Evolutionary conservation across 2,113 vertebrate genomes (phyloP).

Genomic region (Zosterops japonicus): DNA sequence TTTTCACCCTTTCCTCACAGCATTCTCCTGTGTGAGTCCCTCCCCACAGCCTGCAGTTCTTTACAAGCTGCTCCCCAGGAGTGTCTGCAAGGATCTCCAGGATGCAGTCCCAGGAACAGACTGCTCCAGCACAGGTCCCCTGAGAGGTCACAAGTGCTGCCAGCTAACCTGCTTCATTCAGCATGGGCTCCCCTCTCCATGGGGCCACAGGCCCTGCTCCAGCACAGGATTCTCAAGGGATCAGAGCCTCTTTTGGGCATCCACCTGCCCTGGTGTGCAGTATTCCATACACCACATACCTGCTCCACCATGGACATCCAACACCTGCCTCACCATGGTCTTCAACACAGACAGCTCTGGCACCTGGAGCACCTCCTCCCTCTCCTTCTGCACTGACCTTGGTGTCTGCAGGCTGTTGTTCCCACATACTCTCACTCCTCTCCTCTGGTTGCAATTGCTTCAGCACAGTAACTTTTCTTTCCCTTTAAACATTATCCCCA

Average conservation of each 20-base stretch:
- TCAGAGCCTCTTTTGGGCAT: neutral
- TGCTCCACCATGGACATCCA: neutral
- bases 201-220: neutral
- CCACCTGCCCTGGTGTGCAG: neutral
- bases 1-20: neutral
- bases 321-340: neutral
- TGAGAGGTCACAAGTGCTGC: neutral
- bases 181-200: neutral
- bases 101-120: neutral
- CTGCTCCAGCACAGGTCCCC: neutral
- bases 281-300: neutral
- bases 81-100: neutral
- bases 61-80: neutral
- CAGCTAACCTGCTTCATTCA: neutral
- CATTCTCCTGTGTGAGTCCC: neutral
- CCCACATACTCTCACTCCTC: neutral
- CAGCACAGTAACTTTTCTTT: accelerated
- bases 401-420: neutral
- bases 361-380: neutral
- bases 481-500: neutral
- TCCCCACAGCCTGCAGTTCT: neutral
- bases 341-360: accelerated
- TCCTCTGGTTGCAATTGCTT: neutral
- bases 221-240: neutral
- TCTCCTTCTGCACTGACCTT: neutral